A percentile compares a stretch with the other conserved stretches of the same genome.
Evolutionary conservation across 2,797 vertebrate genomes (phyloP).

Genomic region (Sebastes cheni): DNA sequence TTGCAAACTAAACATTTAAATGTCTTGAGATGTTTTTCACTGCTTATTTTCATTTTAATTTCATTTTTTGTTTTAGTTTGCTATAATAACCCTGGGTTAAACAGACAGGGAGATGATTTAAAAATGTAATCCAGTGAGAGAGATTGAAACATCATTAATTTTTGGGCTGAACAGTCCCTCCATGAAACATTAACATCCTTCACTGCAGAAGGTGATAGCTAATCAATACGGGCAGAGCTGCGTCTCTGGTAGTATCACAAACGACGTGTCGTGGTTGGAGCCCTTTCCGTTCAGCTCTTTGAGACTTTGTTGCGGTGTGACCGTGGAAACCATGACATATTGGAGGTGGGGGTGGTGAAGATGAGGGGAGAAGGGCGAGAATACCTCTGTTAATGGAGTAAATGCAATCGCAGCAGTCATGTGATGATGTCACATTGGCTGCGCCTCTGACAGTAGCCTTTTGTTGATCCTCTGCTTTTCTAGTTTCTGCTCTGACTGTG

Average conservation of each 20-base stretch:
- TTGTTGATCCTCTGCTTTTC: constrained; percentile 30
- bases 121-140: background rate
- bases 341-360: background rate
- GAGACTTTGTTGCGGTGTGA: constrained; percentile 45
- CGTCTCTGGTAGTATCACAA: constrained; percentile 5
- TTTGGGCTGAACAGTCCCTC: background rate
- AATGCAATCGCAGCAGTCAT: constrained; percentile 66
- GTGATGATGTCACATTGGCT: constrained; percentile 59
- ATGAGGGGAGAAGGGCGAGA: constrained; percentile 8
- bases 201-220: background rate
- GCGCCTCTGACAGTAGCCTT: constrained; percentile 40
- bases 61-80: no score
- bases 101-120: background rate
- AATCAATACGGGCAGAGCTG: constrained; percentile 9
- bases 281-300: constrained; percentile 30
- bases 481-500: background rate
- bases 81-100: background rate
- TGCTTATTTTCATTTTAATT: no score
- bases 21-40: background rate
- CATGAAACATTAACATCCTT: background rate
- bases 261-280: background rate
- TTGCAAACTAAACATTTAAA: constrained; percentile 16
- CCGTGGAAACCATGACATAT: constrained; percentile 47
- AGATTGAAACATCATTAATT: background rate
- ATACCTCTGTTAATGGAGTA: constrained; percentile 44